Evolutionary conservation across 2,797 vertebrate genomes (phyloP).

Genomic region (Cephalopachus bancanus): DNA sequence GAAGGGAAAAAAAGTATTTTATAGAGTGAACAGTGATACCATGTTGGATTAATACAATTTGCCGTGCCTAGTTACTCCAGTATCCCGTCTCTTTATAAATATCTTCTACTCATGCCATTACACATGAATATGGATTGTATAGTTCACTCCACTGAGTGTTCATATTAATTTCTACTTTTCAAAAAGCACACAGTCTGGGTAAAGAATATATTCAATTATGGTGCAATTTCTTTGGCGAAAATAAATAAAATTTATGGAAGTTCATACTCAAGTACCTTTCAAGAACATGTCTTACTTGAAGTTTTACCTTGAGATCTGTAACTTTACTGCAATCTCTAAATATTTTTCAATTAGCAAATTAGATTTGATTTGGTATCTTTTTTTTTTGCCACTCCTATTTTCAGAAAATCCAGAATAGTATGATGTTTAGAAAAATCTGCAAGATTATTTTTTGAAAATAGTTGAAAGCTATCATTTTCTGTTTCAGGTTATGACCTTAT

Average conservation of each 20-base stretch:
- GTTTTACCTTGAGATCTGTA: not conserved
- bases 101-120: fast-evolving
- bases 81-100: fast-evolving
- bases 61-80: fast-evolving
- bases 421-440: not conserved
- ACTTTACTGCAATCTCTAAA: too few relatives aligned
- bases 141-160: not conserved
- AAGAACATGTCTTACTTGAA: too few relatives aligned
- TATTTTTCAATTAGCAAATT: not conserved
- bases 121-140: fast-evolving
- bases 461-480: constrained; percentile 41
- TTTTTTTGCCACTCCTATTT: not conserved
- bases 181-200: too few relatives aligned
- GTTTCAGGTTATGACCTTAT: constrained; percentile 87
- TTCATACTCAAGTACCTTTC: not conserved
- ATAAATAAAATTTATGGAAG: not conserved
- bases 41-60: fast-evolving
- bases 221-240: not conserved
- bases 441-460: not conserved
- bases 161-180: not conserved
- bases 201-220: not conserved
- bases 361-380: not conserved
- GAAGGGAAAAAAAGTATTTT: not conserved
- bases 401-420: not conserved
- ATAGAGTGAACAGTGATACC: not conserved